Conservation (phyloP, 2,113 vertebrate species). For the Panthera uncia region DNA sequence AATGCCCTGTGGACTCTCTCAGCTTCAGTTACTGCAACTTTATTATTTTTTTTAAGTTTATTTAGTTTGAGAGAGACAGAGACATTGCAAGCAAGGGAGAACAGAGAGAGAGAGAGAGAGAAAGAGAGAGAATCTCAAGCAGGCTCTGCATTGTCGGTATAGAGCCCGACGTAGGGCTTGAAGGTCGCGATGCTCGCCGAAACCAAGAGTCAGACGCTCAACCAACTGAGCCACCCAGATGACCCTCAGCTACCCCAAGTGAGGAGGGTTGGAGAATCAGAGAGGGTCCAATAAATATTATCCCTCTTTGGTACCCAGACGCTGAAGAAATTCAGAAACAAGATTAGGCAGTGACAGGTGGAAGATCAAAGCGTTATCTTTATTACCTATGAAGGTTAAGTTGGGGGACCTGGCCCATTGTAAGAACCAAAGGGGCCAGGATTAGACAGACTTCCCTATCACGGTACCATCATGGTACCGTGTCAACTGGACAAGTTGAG, state of each 20-base stretch:
- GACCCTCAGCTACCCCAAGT: not conserved
- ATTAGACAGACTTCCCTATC: not conserved
- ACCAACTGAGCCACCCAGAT: no score
- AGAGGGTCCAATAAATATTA: not conserved
- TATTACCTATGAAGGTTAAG: not conserved
- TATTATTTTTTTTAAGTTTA: no score
- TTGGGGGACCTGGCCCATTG: not conserved
- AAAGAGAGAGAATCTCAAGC: no score
- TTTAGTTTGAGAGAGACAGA: no score
- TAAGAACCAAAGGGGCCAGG: not conserved
- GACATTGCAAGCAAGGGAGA: no score
- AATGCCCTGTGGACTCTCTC: not conserved
- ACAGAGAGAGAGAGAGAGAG: no score
- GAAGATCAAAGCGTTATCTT: not conserved
- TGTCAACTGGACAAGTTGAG: not conserved
- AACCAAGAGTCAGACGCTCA: no score
- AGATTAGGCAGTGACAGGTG: not conserved
- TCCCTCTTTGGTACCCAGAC: not conserved
- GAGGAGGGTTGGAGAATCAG: not conserved
- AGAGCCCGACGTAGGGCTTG: no score
- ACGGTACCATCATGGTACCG: not conserved
- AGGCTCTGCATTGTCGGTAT: no score
- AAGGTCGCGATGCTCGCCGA: accelerated
- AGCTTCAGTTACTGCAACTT: not conserved
- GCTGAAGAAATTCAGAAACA: not conserved